Base-by-base conservation (phyloP, 2,888 invertebrate genomes). In the Tetranychus truncatus region DNA sequence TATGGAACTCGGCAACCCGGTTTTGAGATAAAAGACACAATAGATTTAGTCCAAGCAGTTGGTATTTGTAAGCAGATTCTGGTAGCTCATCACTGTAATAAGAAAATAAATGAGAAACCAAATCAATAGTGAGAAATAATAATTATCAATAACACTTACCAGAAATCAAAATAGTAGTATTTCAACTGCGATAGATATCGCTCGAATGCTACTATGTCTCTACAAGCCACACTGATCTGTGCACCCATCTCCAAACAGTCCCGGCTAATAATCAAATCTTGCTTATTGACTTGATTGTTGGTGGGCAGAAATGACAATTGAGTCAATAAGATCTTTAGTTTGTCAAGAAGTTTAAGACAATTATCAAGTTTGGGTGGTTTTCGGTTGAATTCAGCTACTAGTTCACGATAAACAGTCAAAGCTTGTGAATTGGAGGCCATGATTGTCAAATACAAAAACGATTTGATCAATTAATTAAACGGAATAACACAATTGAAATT, bases 1-100 rank as follows among this genome's bases (percentile, higher is more conserved):
- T 97, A 82, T 99, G 99, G 83, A 99, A 99, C 83, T 99, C 97
- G 0, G 97, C 95, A 0, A 99, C 92, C 80, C 95, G 87, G 83
- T 97, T 97, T 83, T 95, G 94, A 3, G 96, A 92, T 20, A 99
- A 85, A 66, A 99, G 85, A 83, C 93, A 94, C 75, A 99, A 85
- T 24, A 99, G 86, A 84, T 99, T 96, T 67, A 99, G 84, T 0
- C 99, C 99, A 65, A 97, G 85, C 24, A 99, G 85, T 82, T 97
- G 93, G 83, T 93, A 94, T 86, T 93, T 95, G 82, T 90, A 95
- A 4, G 91, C 87, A 0, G 96, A 96, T 82, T 95, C 94, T 11
- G 92, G 90, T 71, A 95, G 85, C 81, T 89, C 88, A 76, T 74
- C 69, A 18, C 21, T 21, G 45, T 3, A 74, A 73, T 21, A 34